Base-by-base conservation (phyloP, 2,797 vertebrate species). In the Notolabrus celidotus region DNA sequence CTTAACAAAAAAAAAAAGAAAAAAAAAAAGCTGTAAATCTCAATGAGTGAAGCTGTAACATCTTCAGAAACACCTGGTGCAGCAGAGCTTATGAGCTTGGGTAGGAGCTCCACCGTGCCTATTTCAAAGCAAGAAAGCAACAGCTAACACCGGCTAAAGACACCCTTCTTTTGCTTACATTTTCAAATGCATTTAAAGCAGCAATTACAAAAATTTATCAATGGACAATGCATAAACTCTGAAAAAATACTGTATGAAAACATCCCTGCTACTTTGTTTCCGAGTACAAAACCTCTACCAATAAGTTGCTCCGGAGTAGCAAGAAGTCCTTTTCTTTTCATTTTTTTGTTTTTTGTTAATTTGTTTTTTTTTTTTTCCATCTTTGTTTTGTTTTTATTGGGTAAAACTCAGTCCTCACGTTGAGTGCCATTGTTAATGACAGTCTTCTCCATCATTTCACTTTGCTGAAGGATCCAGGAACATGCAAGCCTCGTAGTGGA, bases 221-320 rank as follows among this genome's bases (percentile, higher is more conserved):
- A 97, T 97, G 96, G 96, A 98, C 96, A 97, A 98, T 94, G 96
- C 96, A 97, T 96, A 97, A 98, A 95, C 96, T 98, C 97, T 97
- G 97, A 96, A 97, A 95, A 96, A 97, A 94, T 90, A 95, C 93
- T 93, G 94, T 97, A 99, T 98, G 97, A 99, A 98, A 99, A 96
- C 97, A 96, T 96, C 97, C 97, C 97, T 98, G 97, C 97, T 99
- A 99, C 96, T 96, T 94, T 95, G 96, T 97, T 95, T 97, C 96
- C 96, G 96, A 97, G 97, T 99, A 99, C 96, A 99, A 99, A 99
- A 99, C 97, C 97, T 97, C 97, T 97, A 98, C 96, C 96, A 96
- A 94, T 97, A 97, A 97, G 96, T 95, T 96, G 96, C 97, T 98
- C 96, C 96, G 91, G 94, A 95, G 96, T 96, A 98, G 97, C 97